phyloP scores from a whole-genome alignment of 1,140 invertebrate genomes.

The Periplaneta americana region DNA sequence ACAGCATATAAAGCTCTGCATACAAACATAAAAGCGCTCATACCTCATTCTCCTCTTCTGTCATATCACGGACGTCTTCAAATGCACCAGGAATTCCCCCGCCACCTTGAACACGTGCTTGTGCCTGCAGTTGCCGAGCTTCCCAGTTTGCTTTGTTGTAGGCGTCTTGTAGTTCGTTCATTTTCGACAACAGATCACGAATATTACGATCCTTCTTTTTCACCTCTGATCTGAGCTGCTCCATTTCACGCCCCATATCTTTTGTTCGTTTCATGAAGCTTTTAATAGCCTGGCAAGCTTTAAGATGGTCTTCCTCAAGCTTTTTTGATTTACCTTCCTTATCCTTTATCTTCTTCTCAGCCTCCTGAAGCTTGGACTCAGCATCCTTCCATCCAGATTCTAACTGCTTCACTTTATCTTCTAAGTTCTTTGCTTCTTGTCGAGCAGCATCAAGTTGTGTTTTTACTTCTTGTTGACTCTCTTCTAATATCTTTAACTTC shows the following conservation, averaged over 20 bases:
- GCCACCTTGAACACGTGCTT: background rate
- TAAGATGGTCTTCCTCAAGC: slow-evolving; percentile 28
- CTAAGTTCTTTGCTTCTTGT: slow-evolving; percentile 6
- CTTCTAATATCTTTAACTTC: background rate
- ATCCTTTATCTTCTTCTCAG: slow-evolving; percentile 32
- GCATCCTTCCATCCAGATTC: slow-evolving; percentile 4
- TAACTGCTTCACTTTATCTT: slow-evolving; percentile 14
- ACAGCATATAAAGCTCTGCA: background rate
- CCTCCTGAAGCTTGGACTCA: slow-evolving; percentile 30
- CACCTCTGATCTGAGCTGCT: slow-evolving; percentile 29
- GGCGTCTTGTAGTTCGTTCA: slow-evolving; percentile 30
- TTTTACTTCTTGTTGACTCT: background rate
- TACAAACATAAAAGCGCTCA: background rate
- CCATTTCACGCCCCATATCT: slow-evolving; percentile 27
- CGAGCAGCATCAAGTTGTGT: slow-evolving; percentile 5
- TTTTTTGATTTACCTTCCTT: slow-evolving; percentile 30
- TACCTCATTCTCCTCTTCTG: slow-evolving; percentile 33
- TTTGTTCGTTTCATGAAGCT: slow-evolving; percentile 34
- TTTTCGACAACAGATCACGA: slow-evolving; percentile 28
- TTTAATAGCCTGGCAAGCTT: slow-evolving; percentile 33
- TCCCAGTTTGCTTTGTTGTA: slow-evolving; percentile 34
- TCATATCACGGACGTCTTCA: slow-evolving; percentile 30
- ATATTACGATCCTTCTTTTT: slow-evolving; percentile 34
- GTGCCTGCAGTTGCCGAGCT: slow-evolving; percentile 22
- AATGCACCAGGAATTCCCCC: background rate